Conservation (phyloP, 2,888 invertebrate species). For the Lumbricus terrestris region DNA sequence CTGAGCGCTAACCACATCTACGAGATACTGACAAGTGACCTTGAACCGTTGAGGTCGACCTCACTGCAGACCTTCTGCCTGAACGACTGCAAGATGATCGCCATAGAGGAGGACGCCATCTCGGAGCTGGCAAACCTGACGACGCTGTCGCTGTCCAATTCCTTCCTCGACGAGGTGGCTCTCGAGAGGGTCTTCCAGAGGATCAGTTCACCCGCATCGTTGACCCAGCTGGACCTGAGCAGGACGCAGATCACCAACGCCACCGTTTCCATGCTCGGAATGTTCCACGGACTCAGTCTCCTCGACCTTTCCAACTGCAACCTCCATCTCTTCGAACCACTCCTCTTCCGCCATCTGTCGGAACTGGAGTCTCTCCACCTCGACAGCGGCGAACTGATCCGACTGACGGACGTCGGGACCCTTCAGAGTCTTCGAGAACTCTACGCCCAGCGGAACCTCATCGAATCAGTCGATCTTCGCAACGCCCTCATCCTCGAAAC, state of each 20-base stretch:
- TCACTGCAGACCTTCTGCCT: slow-evolving; percentile 35
- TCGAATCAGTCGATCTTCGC: slow-evolving; percentile 26
- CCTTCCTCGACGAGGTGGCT: slow-evolving; percentile 23
- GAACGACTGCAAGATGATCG: slow-evolving; percentile 32
- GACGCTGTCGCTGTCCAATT: slow-evolving; percentile 34
- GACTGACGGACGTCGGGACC: slow-evolving; percentile 19
- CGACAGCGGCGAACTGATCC: slow-evolving; percentile 25
- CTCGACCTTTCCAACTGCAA: slow-evolving; percentile 35
- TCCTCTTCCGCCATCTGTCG: slow-evolving; percentile 24
- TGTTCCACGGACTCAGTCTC: slow-evolving; percentile 30
- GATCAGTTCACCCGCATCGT: slow-evolving; percentile 18
- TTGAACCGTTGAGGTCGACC: slow-evolving; percentile 30
- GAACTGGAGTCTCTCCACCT: slow-evolving; percentile 31
- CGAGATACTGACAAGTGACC: slow-evolving; percentile 27
- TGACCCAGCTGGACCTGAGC: slow-evolving; percentile 37
- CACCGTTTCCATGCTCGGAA: slow-evolving; percentile 28
- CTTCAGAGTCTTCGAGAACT: slow-evolving; percentile 32
- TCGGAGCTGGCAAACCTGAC: slow-evolving; percentile 33
- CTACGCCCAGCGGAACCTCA: slow-evolving; percentile 31
- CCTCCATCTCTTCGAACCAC: slow-evolving; percentile 28
- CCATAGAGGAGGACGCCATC: slow-evolving; percentile 32
- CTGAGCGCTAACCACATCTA: slow-evolving; percentile 36
- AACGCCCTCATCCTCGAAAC: slow-evolving; percentile 29
- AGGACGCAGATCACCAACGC: slow-evolving; percentile 33
- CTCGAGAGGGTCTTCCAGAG: slow-evolving; percentile 25